Percentiles rank a stretch among this genome's conserved stretches.
phyloP scores from a whole-genome alignment of 2,113 vertebrate genomes.

The Crotalus horridus region DNA sequence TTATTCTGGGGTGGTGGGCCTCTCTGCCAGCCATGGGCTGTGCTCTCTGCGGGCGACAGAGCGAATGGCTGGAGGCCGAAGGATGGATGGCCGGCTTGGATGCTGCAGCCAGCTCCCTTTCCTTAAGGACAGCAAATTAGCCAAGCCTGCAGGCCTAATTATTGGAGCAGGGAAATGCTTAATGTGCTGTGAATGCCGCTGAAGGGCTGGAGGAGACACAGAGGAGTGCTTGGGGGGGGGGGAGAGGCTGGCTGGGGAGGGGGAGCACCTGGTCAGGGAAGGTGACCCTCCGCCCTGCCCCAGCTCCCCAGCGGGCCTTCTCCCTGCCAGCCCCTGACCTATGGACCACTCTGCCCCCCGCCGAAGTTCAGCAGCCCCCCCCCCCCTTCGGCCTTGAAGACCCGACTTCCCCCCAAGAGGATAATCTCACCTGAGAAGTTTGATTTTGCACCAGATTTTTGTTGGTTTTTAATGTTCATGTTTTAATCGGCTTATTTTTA shows the following conservation, averaged over 20 bases:
- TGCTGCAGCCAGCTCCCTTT: constrained; percentile 78
- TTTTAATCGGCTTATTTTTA: no score
- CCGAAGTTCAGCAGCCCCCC: not conserved
- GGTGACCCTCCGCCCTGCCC: no score
- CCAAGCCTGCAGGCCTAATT: constrained; percentile 79
- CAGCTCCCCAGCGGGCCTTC: no score
- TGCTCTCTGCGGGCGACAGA: not conserved
- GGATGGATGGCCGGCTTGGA: constrained; percentile 73
- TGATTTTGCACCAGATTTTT: no score
- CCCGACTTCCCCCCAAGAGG: no score
- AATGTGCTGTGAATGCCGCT: constrained; percentile 79
- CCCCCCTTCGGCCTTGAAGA: no score
- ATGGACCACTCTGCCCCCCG: not conserved
- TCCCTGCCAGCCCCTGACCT: no score
- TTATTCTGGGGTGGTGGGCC: no score
- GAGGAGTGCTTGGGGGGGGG: constrained; percentile 40
- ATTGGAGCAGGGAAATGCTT: constrained; percentile 84
- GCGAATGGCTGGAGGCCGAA: constrained; percentile 69
- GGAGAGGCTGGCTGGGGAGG: not conserved
- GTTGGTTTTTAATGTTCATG: no score
- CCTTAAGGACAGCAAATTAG: constrained; percentile 81
- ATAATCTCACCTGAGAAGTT: no score
- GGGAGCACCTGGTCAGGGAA: not conserved
- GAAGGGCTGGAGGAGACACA: constrained; percentile 62
- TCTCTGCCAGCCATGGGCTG: not conserved